These are phyloP conservation scores for Cheilosia grossa DNA, from an alignment of 2,888 invertebrate species.

Conservation along the genomic window DNA sequence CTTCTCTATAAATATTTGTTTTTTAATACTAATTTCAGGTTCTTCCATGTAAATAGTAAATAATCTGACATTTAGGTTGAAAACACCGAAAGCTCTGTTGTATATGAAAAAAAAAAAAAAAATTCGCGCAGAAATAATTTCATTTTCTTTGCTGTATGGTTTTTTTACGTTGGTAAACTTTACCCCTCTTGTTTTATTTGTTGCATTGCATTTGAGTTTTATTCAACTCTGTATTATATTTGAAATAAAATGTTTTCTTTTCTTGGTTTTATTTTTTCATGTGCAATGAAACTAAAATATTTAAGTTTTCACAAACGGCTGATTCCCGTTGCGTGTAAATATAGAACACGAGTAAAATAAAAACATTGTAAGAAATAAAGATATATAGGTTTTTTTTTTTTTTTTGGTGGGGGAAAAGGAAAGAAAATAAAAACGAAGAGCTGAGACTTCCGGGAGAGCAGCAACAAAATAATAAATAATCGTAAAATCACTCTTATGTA, in stretches of 20 bases:
- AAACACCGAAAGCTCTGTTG: conserved; percentile 71
- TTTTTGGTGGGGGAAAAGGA: conserved; percentile 46
- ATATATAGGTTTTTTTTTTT: conserved; percentile 20
- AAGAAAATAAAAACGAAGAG: conserved; percentile 72
- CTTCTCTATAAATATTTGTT: neutral
- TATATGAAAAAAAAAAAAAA: conserved; percentile 29
- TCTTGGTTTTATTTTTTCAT: conserved; percentile 33
- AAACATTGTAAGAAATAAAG: conserved; percentile 61
- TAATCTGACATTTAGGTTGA: conserved; percentile 51
- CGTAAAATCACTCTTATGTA: conserved; percentile 32
- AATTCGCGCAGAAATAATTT: conserved; percentile 48
- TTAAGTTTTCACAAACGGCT: conserved; percentile 35
- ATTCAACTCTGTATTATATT: conserved; percentile 22
- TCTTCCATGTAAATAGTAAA: conserved; percentile 50
- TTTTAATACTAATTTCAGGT: conserved; percentile 21
- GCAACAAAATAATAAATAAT: conserved; percentile 5
- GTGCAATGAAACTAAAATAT: conserved; percentile 52
- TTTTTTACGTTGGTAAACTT: conserved; percentile 57
- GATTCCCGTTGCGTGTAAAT: conserved; percentile 31
- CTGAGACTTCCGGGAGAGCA: conserved; percentile 60
- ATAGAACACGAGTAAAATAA: conserved; percentile 46
- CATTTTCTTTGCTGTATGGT: conserved; percentile 26
- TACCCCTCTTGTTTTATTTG: conserved; percentile 73
- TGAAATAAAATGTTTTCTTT: conserved; percentile 31
- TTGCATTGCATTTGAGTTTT: conserved; percentile 35